Evolutionary conservation across 2,888 invertebrate species (phyloP).

Genomic region (Drosophila tanythrix): DNA sequence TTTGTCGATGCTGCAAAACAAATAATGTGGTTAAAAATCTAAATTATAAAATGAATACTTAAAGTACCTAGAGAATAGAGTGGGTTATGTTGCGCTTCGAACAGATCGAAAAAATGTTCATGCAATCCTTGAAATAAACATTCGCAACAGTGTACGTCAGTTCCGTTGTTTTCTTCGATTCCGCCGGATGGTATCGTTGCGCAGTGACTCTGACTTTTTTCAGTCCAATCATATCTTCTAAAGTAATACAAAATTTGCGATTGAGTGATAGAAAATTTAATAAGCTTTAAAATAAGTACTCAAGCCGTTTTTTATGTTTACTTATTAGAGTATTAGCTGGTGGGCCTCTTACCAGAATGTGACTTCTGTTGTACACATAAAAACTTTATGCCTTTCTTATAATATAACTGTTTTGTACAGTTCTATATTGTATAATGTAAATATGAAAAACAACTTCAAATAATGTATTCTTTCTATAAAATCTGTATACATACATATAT

Average conservation of each 20-base stretch:
- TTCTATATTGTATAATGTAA: background rate
- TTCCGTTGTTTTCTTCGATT: background rate
- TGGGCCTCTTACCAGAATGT: background rate
- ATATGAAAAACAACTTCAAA: background rate
- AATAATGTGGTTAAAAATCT: background rate
- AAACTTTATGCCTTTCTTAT: background rate
- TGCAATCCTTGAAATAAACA: background rate
- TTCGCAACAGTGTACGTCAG: background rate
- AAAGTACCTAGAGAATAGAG: background rate
- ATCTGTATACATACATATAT: no score
- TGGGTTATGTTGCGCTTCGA: background rate
- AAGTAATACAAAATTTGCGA: background rate
- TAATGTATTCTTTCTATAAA: background rate
- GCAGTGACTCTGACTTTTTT: background rate
- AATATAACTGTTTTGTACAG: background rate
- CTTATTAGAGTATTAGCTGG: background rate
- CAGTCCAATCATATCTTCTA: background rate
- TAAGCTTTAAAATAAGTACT: background rate
- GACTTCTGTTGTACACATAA: background rate
- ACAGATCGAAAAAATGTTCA: background rate
- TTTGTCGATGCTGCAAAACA: background rate
- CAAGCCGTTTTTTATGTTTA: background rate
- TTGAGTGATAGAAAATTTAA: background rate
- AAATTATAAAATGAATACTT: background rate
- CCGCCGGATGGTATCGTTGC: background rate